Percentiles rank a stretch among this genome's conserved stretches.
These are phyloP conservation scores for Malthinus flaveolus DNA, from an alignment of 2,888 invertebrate genomes.

Conservation along the genomic window DNA sequence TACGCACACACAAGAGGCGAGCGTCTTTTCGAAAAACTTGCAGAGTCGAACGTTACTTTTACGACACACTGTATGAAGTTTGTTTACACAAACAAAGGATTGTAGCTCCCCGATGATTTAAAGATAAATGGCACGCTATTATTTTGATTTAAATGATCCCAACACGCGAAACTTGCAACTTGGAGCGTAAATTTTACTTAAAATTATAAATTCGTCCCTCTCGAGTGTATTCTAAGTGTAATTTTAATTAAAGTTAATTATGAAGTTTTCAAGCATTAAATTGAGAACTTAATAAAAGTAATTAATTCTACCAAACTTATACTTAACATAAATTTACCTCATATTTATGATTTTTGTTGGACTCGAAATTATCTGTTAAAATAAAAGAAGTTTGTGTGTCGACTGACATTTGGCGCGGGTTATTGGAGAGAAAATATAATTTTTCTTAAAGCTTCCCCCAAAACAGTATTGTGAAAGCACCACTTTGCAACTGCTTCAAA, in stretches of 20 bases:
- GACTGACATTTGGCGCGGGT: constrained; percentile 41
- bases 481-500: constrained; percentile 9
- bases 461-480: not conserved
- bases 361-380: constrained; percentile 45
- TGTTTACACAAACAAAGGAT: too few relatives aligned
- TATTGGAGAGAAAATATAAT: not conserved
- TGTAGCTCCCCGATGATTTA: too few relatives aligned
- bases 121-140: too few relatives aligned
- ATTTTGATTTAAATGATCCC: too few relatives aligned
- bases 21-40: too few relatives aligned
- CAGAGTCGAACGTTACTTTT: too few relatives aligned
- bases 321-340: constrained; percentile 41
- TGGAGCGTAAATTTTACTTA: not conserved
- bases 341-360: constrained; percentile 42
- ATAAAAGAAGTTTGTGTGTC: constrained; percentile 39
- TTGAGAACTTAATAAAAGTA: constrained; percentile 4
- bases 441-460: not conserved
- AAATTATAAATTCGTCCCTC: not conserved
- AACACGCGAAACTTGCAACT: not conserved
- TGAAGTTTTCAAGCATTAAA: not conserved
- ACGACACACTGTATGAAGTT: too few relatives aligned
- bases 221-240: not conserved
- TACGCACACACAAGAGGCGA: too few relatives aligned
- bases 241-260: not conserved
- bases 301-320: not conserved